These are phyloP conservation scores for Nannoperca australis DNA, from an alignment of 2,797 vertebrate species.

Conservation along the genomic window DNA sequence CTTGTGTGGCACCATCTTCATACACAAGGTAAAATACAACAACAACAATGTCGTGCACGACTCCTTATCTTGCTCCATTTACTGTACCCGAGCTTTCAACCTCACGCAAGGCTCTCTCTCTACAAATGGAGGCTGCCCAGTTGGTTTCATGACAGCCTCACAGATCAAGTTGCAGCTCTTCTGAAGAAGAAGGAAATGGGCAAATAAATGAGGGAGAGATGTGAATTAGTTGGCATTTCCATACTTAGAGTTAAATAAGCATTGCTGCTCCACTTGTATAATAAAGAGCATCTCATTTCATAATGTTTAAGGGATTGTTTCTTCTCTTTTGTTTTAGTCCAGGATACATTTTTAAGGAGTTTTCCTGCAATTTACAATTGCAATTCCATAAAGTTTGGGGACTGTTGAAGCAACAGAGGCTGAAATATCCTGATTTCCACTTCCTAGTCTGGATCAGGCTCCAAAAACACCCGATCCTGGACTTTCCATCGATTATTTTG, in stretches of 20 bases:
- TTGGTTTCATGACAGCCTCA: too few species aligned
- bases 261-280: neutral
- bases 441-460: neutral
- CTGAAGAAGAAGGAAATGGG: too few species aligned
- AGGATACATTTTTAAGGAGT: neutral
- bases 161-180: too few species aligned
- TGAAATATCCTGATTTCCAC: neutral
- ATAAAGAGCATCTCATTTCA: neutral
- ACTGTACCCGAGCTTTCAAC: neutral
- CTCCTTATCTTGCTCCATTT: neutral
- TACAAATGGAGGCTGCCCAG: neutral
- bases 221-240: neutral
- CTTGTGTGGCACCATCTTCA: slow-evolving; percentile 91
- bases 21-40: slow-evolving; percentile 92
- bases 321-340: neutral
- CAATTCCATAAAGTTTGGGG: neutral
- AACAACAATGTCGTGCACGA: neutral
- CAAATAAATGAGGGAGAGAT: neutral
- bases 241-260: neutral
- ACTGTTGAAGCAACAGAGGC: neutral
- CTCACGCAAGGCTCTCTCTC: neutral
- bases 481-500: neutral
- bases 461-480: neutral
- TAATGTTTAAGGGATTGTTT: neutral
- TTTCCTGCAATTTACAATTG: neutral